phyloP scores from a whole-genome alignment of 1,140 invertebrate genomes.

The Galleria mellonella region DNA sequence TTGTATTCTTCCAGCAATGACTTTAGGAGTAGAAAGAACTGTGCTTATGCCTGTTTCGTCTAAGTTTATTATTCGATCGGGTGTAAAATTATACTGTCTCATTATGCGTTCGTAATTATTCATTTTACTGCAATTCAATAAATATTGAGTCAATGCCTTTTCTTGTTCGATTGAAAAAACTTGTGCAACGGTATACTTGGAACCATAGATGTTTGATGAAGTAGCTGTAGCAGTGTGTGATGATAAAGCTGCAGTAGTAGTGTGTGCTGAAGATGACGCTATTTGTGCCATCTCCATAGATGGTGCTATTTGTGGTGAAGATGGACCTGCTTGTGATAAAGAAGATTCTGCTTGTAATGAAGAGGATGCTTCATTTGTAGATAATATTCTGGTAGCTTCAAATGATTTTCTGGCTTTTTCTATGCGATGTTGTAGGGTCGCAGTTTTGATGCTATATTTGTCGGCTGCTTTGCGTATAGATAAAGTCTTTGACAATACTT shows the following conservation, averaged over 20 bases:
- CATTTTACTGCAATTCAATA: constrained; percentile 24
- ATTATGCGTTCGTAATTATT: constrained; percentile 27
- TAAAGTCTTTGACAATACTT: neutral
- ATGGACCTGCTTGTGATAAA: neutral
- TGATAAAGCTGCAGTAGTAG: neutral
- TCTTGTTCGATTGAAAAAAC: constrained; percentile 1
- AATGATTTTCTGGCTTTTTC: constrained; percentile 12
- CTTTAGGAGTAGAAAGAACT: constrained; percentile 30
- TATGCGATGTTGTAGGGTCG: constrained; percentile 15
- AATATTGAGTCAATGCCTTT: neutral
- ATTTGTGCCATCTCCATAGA: no score
- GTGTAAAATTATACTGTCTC: neutral
- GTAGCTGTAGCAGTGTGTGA: constrained; percentile 3
- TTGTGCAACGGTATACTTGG: constrained; percentile 1
- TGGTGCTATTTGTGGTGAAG: neutral
- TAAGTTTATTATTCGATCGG: constrained; percentile 56
- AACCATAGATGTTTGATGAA: constrained; percentile 3
- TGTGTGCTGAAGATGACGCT: no score
- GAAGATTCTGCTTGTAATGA: constrained; percentile 1
- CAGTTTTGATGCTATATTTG: constrained; percentile 13
- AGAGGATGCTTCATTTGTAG: neutral
- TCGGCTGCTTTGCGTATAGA: constrained; percentile 11
- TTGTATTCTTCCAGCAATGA: constrained; percentile 11
- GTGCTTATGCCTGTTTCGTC: constrained; percentile 66
- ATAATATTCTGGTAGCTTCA: neutral